Conservation (phyloP, 2,888 invertebrate genomes). For the Lasioglossum pauxillum region DNA sequence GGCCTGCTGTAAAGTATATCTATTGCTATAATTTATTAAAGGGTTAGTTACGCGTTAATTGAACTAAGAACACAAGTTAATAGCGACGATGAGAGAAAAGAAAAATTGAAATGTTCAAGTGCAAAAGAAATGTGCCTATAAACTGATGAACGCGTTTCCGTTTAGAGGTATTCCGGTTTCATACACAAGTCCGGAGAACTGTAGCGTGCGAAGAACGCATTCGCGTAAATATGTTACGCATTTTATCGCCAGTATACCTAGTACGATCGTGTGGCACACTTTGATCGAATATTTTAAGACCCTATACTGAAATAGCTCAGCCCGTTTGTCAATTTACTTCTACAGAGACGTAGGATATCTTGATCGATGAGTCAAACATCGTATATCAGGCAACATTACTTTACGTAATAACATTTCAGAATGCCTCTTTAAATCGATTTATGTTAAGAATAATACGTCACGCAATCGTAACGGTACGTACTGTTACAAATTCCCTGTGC, state of each 20-base stretch:
- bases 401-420: conserved; percentile 57
- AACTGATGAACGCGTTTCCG: neutral
- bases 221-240: neutral
- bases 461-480: neutral
- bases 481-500: too few species aligned
- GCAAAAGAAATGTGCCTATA: neutral
- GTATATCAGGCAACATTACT: conserved; percentile 58
- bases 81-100: too few species aligned
- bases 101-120: too few species aligned
- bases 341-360: conserved; percentile 45
- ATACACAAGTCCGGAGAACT: neutral
- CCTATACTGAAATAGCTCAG: conserved; percentile 65
- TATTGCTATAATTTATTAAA: too few species aligned
- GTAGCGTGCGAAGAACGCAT: neutral
- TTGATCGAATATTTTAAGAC: conserved; percentile 23
- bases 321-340: conserved; percentile 70
- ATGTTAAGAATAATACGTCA: neutral
- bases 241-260: neutral
- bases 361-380: conserved; percentile 67
- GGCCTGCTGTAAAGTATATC: neutral
- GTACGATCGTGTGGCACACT: neutral
- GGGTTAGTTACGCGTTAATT: too few species aligned
- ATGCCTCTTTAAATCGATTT: neutral
- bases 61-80: too few species aligned
- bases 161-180: neutral